Evolutionary conservation across 1,140 invertebrate genomes (phyloP), one percentile per base, ranked within the genome.

Genomic region (Aphaenogaster floridana): DNA sequence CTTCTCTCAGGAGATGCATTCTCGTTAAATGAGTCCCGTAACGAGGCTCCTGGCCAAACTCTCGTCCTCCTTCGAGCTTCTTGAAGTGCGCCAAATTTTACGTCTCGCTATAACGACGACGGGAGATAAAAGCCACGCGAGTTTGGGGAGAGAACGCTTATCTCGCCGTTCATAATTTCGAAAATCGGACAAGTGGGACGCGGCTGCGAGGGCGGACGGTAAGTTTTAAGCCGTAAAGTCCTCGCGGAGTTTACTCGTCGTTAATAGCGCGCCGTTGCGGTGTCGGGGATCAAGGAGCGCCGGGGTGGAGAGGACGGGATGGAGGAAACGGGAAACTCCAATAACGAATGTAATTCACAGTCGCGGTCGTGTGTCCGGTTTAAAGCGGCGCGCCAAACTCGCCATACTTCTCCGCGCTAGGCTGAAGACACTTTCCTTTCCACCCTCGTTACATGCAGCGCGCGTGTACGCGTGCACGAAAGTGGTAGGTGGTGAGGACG

Each of bases 1-100:
- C 36, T 17, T 48, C 36, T 71, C 48, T 71, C 28, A 39, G 36
- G 48, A 45, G 48, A 59, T 57, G 64, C 52, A 81, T 81, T 71
- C 64, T 71, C 79, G 66, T 57, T 81, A 81, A 81, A 81, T 81
- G 50, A 81, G 79, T 71, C 66, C 15, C 21, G 21, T 71, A 71
- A 81, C 79, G 79, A 81, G 66, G 66, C 48, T 71, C 15, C 79
- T 81, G 50, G 64, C 78, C 78, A 81, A 81, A 81, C 78, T 81
- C 64, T 69, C 36, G 34, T 71, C n/a, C 52, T 81, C 48, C 50
- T 15, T 39, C 63, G 36, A 69, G 78, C 13, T 81, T 71, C 79
- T 81, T 71, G 64, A 81, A 71, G 42, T n/a, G 80, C 80, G 69
- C 69, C 42, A 84, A 84, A 84, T 74, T 84, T 84, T 74, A 84